phyloP scores from a whole-genome alignment of 2,113 vertebrate genomes.

The Trochalopteron elliotii region DNA sequence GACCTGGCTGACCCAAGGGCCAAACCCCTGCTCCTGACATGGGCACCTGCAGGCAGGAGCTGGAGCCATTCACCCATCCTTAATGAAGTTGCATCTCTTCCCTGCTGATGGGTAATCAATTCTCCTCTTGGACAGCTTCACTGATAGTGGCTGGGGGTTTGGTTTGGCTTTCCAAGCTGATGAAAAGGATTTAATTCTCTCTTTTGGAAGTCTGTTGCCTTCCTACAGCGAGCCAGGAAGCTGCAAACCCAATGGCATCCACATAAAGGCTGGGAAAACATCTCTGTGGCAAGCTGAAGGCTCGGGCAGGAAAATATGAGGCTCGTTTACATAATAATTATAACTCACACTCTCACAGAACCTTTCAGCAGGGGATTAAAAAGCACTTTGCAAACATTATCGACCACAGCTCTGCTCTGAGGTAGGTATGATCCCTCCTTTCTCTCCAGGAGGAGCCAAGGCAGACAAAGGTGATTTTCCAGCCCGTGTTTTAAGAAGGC shows the following conservation, averaged over 20 bases:
- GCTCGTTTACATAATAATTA: slow-evolving; percentile 47
- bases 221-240: slow-evolving; percentile 24
- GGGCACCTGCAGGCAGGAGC: not conserved
- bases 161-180: slow-evolving; percentile 7
- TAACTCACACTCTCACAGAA: slow-evolving; percentile 37
- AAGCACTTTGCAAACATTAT: slow-evolving; percentile 59
- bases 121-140: not conserved
- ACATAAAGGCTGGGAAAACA: slow-evolving; percentile 51
- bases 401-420: not conserved
- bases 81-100: not conserved
- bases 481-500: not conserved
- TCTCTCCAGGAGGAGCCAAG: not conserved
- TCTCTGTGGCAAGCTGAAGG: slow-evolving; percentile 15
- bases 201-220: not conserved
- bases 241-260: slow-evolving; percentile 52
- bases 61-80: not conserved
- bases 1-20: not conserved
- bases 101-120: not conserved
- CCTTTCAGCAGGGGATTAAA: slow-evolving; percentile 66
- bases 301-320: slow-evolving; percentile 52
- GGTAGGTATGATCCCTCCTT: not conserved
- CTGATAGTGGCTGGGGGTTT: not conserved
- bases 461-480: not conserved
- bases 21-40: not conserved
- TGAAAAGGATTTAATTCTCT: not conserved